phyloP scores from a whole-genome alignment of 2,888 invertebrate species.

The Erpobdella octoculata region DNA sequence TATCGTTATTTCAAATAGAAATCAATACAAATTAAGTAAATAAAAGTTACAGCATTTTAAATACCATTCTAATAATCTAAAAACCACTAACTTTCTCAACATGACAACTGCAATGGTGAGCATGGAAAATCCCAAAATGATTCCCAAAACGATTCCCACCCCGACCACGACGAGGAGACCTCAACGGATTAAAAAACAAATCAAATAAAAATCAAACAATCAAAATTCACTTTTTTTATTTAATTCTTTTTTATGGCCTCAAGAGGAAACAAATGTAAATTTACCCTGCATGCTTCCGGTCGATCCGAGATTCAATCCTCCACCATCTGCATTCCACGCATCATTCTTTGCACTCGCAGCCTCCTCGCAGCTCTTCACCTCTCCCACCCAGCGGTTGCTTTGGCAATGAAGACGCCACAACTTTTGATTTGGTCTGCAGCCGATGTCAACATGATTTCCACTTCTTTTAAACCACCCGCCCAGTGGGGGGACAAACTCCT shows the following conservation, averaged over 20 bases:
- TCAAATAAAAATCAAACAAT: too few relatives aligned
- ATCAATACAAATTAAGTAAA: too few relatives aligned
- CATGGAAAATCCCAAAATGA: constrained; percentile 31
- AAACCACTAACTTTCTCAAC: constrained; percentile 27
- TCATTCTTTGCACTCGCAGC: constrained; percentile 42
- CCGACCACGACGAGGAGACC: constrained; percentile 29
- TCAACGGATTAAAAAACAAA: too few relatives aligned
- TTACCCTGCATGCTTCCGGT: constrained; percentile 13
- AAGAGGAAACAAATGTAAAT: too few relatives aligned
- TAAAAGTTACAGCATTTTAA: too few relatives aligned
- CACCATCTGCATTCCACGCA: constrained; percentile 19
- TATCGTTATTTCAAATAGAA: too few relatives aligned
- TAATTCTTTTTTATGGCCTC: too few relatives aligned
- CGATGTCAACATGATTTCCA: constrained; percentile 5
- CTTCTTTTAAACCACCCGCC: constrained; percentile 12
- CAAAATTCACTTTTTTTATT: too few relatives aligned
- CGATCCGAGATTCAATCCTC: neutral
- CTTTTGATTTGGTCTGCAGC: constrained; percentile 3
- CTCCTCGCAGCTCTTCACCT: constrained; percentile 59
- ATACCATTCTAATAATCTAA: too few relatives aligned
- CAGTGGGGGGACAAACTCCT: neutral
- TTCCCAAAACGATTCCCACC: constrained; percentile 28
- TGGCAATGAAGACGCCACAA: constrained; percentile 8
- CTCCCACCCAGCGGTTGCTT: constrained; percentile 63
- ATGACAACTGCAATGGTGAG: constrained; percentile 27